Evolutionary conservation across 1,140 invertebrate species (phyloP), one percentile per base, ranked within the genome.

Genomic region (Leucophenga varia): DNA sequence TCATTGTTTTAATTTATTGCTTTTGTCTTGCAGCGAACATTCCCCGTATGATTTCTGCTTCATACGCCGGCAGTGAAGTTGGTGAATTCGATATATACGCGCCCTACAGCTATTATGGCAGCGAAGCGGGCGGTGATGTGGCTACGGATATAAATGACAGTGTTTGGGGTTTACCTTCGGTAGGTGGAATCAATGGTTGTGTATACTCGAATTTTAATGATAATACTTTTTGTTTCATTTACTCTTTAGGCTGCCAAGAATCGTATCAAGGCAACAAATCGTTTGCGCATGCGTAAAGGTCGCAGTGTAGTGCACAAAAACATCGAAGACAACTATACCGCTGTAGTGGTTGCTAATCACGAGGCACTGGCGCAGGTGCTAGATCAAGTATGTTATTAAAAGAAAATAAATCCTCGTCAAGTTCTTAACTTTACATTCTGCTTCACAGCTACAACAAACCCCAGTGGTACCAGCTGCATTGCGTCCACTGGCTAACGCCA

Each of bases 301-400:
- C 81, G 87, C 47, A 88, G 85, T 67, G 84, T 89, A 46, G 85
- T 90, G 37, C 88, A 90, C 71, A 86, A 84, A 60, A 91, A 84
- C 70, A 78, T 93, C 21, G 89, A 92, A 69, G 89, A 91, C 60
- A 91, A 91, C 76, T 93, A 93, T 64, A 88, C 88, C 2, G 89
- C 90, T 31, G 89, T 93, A 2, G 84, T 91, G 30, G 85, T 90
- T n/a, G 89, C 90, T 25, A 93, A 93, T 78, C 89, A 91, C 64
- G 88, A 91, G 76, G 88, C 90, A 3, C 79, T 93, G 1, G 86
- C 89, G 21, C 89, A 91, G 77, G 83, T 92, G 59, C 77, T 91
- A 36, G 87, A 90, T 71, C 88, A 90, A 80, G 89, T 90, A 81
- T 73, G 52, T 44, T 14, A 10, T 22, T 9, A n/a, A 28, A 1